Conservation (phyloP, 2,113 vertebrate genomes). For the Nyctereutes procyonoides region DNA sequence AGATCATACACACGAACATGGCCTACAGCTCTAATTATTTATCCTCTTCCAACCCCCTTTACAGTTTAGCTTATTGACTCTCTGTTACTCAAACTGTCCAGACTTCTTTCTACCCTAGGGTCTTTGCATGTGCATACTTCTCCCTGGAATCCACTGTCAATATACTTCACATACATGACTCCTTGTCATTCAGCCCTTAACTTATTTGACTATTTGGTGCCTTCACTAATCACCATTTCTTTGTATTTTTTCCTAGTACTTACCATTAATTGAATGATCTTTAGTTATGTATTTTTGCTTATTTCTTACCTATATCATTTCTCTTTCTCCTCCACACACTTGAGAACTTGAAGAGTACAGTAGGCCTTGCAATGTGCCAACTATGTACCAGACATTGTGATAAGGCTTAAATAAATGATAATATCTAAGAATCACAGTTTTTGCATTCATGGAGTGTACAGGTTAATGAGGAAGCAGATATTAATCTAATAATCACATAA, state of each 20-base stretch:
- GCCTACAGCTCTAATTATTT: background rate
- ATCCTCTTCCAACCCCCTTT: background rate
- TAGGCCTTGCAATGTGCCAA: background rate
- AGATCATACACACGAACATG: background rate
- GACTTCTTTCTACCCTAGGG: background rate
- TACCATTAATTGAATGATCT: slow-evolving; percentile 9
- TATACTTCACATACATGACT: background rate
- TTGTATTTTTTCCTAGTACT: slow-evolving; percentile 9
- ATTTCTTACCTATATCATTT: background rate
- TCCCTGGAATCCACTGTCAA: background rate
- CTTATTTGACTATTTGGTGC: too few species aligned
- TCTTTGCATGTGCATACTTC: background rate
- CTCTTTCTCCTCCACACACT: background rate
- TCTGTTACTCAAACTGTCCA: background rate
- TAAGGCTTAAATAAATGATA: background rate
- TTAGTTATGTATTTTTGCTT: background rate
- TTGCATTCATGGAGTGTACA: background rate
- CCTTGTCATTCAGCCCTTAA: background rate
- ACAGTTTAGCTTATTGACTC: background rate
- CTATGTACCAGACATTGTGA: background rate
- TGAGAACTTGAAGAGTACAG: background rate
- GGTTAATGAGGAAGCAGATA: background rate
- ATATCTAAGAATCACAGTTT: background rate
- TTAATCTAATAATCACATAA: background rate
- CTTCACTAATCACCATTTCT: background rate